These are phyloP conservation scores for Calephelis nemesis DNA, from an alignment of 1,140 invertebrate genomes.

Conservation along the genomic window DNA sequence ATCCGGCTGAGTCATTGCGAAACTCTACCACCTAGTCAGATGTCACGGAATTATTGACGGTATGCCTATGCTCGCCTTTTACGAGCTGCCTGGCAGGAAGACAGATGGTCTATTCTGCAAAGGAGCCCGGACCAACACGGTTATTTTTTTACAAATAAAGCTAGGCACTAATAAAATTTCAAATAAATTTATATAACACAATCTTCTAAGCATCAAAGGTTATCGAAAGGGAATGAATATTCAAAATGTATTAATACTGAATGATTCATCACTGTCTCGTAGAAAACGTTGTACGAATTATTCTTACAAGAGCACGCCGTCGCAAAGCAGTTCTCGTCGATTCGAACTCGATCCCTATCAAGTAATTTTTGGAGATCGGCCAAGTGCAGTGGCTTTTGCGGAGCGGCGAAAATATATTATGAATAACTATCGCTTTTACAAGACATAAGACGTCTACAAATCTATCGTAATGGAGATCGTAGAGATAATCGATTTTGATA, in stretches of 20 bases:
- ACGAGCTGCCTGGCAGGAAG: too few species aligned
- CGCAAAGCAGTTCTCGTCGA: constrained; percentile 5
- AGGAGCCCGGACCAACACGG: too few species aligned
- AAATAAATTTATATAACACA: too few species aligned
- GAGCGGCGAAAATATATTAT: constrained; percentile 8
- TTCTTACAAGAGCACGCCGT: constrained; percentile 1
- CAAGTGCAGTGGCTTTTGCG: constrained; percentile 14
- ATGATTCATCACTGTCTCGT: neutral
- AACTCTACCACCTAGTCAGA: too few species aligned
- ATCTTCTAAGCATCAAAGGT: neutral
- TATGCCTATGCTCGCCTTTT: too few species aligned
- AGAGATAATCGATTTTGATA: neutral
- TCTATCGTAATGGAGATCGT: constrained; percentile 6
- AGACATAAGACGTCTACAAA: constrained; percentile 14
- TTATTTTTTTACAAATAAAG: too few species aligned
- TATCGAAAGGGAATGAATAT: neutral
- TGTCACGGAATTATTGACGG: too few species aligned
- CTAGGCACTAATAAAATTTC: too few species aligned
- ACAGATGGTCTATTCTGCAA: too few species aligned
- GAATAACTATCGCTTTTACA: constrained; percentile 1
- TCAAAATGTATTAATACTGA: constrained; percentile 4
- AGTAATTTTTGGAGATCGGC: constrained; percentile 1
- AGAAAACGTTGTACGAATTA: neutral
- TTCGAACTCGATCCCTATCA: constrained; percentile 11
- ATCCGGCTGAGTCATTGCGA: too few species aligned